Percentiles rank a stretch among this genome's conserved stretches.
Evolutionary conservation across 2,113 vertebrate species (phyloP).

Genomic region (Baryphthengus martii): DNA sequence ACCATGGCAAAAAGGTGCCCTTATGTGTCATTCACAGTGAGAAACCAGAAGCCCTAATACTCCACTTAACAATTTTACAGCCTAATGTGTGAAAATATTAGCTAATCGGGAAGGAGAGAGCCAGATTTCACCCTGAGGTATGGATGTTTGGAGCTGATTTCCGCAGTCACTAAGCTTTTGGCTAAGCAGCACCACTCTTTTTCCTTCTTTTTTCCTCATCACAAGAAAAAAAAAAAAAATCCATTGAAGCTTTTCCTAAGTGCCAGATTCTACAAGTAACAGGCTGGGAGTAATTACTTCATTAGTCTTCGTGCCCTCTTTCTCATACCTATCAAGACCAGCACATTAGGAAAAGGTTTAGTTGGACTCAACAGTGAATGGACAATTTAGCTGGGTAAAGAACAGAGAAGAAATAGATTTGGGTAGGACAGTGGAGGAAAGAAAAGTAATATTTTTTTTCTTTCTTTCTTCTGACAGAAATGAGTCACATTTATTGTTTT

Average conservation of each 20-base stretch:
- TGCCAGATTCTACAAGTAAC: neutral
- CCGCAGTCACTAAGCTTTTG: neutral
- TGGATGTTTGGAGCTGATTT: neutral
- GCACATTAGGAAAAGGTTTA: neutral
- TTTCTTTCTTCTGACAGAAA: neutral
- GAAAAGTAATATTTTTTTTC: neutral
- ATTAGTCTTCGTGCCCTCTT: neutral
- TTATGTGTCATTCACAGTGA: neutral
- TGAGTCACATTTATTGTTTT: neutral
- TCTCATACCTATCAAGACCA: neutral
- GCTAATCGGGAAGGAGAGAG: neutral
- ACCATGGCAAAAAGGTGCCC: neutral
- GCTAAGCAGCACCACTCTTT: neutral
- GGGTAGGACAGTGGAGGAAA: neutral
- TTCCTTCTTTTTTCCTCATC: neutral
- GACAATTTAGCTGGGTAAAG: neutral
- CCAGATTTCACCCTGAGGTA: neutral
- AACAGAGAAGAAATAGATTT: neutral
- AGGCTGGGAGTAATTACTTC: neutral
- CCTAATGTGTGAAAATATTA: slow-evolving; percentile 5
- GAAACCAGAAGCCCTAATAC: neutral
- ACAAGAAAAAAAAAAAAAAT: neutral
- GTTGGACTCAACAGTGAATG: neutral
- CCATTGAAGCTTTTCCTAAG: neutral
- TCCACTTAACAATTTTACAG: neutral